Base-by-base conservation (phyloP, 2,113 vertebrate species). In the Cygnus atratus region DNA sequence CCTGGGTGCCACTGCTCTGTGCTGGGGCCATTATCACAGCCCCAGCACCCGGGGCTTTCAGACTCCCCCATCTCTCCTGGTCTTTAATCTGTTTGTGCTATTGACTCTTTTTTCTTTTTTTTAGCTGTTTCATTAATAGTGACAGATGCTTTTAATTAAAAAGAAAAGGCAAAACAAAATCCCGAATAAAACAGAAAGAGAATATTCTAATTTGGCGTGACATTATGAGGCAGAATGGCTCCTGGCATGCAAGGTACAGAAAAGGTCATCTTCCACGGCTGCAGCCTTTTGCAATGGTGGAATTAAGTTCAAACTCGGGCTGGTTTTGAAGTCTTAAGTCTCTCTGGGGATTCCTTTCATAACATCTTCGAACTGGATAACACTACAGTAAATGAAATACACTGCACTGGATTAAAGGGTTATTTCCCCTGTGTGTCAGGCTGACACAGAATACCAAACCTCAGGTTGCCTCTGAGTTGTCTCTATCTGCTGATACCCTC, bases 401-500 rank as follows among this genome's bases (percentile, higher is more conserved):
- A 98, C 97, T 98, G 97, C 95, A 98, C 97, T 98, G 98, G 98
- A 99, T 99, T 99, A 99, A 99, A 98, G 98, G 98, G 98, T 99
- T 99, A 99, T 99, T 99, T 99, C 98, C 99, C 99, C 97, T 96
- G 98, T 98, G 98, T 98, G 97, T 95, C 33, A 87, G 86, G 91
- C 94, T 98, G 97, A 97, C 97, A 98, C 85, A 97, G 95, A 97
- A 95, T 67, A 87, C 94, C 95, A 97, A 97, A 95, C 92, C 91
- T 98, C 96, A 65, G 90, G 95, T 96, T 97, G 97, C 96, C 90
- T 97, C 83, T 3, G 26, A 94, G 95, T 97, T 94, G 95, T 97
- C 97, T 97, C 95, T 97, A 95, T 97, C 96, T 97, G 91, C 93
- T 81, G 85, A 57, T 90, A 5, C 66, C 89, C 70, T 94, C 81